Evolutionary conservation across 2,113 vertebrate species (phyloP), one percentile per base, ranked within the genome.

Genomic region (Apteryx mantelli): DNA sequence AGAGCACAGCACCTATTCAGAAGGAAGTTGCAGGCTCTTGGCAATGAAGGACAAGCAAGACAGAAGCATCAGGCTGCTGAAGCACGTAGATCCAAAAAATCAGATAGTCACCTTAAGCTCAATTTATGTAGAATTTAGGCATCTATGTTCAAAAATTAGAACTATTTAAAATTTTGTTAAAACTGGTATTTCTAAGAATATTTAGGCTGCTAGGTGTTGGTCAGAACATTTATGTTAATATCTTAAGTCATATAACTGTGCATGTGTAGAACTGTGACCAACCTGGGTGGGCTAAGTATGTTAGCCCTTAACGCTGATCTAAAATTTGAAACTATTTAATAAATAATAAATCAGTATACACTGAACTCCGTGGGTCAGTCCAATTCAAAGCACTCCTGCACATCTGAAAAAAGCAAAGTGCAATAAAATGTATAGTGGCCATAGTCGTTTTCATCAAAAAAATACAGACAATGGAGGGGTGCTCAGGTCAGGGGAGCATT

Each of bases 71-170:
- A 21, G 12, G 3, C 75, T 89, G 82, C 81, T 52, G n/a, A 85
- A 87, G 38, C 19, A 44, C 0, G 2, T 4, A 76, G 19, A 68
- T 18, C 8, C 0, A 50, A 86, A 71, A 86, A 55, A 71, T 32
- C 4, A 56, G 1, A 7, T 40, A 63, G 69, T 11, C 0, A 40
- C 17, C 56, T 63, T 26, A 86, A 87, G 9, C 13, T 4, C 0
- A 2, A 38, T 52, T 91, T 75, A 48, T 60, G 6, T 50, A 71
- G 46, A 89, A 38, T 85, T 76, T 84, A 91, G 20, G 3, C 24
- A 71, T 84, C 77, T 81, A 32, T 1, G 3, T 2, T 5, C 19
- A 52, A 91, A 58, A 87, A 7, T 15, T 3, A 93, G 30, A 89
- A 42, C 36, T 46, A 55, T n/a, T 69, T 66, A 92, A 74, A 74